phyloP scores from a whole-genome alignment of 2,113 vertebrate genomes.

The Struthio camelus region DNA sequence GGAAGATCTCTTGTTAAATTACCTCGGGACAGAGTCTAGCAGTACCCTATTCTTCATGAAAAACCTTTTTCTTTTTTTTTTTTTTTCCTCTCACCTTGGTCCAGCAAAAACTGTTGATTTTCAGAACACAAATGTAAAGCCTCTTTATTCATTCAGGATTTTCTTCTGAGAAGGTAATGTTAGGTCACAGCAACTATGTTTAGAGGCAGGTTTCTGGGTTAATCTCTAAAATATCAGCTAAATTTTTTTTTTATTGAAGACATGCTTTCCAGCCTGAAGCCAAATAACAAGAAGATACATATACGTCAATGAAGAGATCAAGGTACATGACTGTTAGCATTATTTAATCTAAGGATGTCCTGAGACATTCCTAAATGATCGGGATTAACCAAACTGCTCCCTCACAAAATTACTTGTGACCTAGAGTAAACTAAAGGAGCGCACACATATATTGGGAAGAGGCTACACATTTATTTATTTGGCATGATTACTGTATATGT shows the following conservation, averaged over 20 bases:
- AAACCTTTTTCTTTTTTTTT: not conserved
- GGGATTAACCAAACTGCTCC: not conserved
- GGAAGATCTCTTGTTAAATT: not conserved
- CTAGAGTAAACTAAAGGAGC: not conserved
- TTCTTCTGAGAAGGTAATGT: conserved; percentile 1
- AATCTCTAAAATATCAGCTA: not conserved
- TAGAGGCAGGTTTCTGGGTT: conserved; percentile 24
- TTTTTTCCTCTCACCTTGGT: not conserved
- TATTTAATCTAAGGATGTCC: fast-evolving
- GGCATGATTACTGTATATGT: not conserved
- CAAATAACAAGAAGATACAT: not conserved
- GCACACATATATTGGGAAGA: not conserved
- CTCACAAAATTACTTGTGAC: not conserved
- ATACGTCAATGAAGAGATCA: not conserved
- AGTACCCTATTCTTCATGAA: not conserved
- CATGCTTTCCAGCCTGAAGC: not conserved
- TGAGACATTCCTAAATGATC: not conserved
- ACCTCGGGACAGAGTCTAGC: not conserved
- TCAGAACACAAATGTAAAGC: not conserved
- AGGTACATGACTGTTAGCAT: not conserved
- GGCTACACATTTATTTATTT: not conserved
- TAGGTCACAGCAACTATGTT: conserved; percentile 40
- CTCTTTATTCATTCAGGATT: conserved; percentile 25
- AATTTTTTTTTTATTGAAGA: not conserved
- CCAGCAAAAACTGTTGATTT: not conserved